phyloP scores from a whole-genome alignment of 1,140 invertebrate genomes.

The Mycetomoellerius zeteki region DNA sequence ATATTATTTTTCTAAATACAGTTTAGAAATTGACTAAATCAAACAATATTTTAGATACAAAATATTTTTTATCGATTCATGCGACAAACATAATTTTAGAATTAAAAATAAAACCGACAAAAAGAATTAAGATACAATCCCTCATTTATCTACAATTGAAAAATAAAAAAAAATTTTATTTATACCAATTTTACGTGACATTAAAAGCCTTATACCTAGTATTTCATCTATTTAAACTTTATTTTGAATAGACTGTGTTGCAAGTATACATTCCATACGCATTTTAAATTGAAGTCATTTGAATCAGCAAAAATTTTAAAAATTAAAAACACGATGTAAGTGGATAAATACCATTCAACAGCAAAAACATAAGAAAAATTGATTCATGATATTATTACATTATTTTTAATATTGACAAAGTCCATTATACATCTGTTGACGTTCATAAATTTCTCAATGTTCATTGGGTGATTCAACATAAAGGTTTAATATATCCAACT shows the following conservation, averaged over 20 bases:
- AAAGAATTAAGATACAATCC: neutral
- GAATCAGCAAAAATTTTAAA: neutral
- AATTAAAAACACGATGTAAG: neutral
- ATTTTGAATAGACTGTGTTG: neutral
- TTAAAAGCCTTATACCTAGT: neutral
- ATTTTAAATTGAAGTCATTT: neutral
- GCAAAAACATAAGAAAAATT: neutral
- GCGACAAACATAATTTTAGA: neutral
- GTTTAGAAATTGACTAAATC: neutral
- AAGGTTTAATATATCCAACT: slow-evolving; percentile 10
- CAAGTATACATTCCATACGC: neutral
- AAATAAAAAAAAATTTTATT: neutral
- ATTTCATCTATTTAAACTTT: neutral
- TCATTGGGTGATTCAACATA: neutral
- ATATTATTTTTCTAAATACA: neutral
- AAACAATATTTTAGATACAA: neutral
- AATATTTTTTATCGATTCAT: neutral
- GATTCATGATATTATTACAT: neutral
- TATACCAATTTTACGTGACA: neutral
- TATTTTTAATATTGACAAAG: slow-evolving; percentile 2
- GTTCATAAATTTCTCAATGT: neutral
- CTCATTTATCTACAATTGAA: neutral
- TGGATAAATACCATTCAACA: neutral
- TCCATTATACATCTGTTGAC: neutral
- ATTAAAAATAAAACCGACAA: neutral